Conservation (phyloP, 2,113 vertebrate genomes). For the Stigmatopora nigra region DNA sequence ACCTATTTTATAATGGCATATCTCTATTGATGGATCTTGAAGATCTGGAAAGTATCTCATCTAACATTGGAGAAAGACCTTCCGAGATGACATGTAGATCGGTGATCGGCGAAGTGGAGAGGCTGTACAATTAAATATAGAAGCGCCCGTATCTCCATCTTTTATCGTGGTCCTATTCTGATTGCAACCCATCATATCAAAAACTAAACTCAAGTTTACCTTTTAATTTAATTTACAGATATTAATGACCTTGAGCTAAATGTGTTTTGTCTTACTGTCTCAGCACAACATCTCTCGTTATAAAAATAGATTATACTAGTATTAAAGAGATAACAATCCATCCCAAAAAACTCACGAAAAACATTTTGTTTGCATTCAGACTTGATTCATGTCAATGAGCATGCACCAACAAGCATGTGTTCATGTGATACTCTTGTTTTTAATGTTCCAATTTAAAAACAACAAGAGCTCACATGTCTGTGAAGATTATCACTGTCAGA, state of each 20-base stretch:
- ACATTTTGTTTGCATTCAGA: constrained; percentile 31
- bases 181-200: neutral
- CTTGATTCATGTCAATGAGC: constrained; percentile 9
- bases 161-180: too few species aligned
- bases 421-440: constrained; percentile 20
- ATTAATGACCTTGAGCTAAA: constrained; percentile 2
- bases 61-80: too few species aligned
- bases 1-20: too few species aligned
- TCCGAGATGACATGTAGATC: too few species aligned
- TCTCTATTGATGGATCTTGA: too few species aligned
- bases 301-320: constrained; percentile 42
- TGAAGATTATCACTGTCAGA: constrained; percentile 30
- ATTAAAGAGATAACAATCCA: constrained; percentile 36
- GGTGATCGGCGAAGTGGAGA: too few species aligned
- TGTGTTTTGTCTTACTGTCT: constrained; percentile 16
- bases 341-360: constrained; percentile 23
- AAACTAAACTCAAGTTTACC: too few species aligned
- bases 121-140: too few species aligned
- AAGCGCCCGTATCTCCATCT: too few species aligned
- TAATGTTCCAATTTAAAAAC: constrained; percentile 30
- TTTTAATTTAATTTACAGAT: neutral
- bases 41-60: too few species aligned
- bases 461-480: constrained; percentile 34
- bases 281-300: constrained; percentile 41
- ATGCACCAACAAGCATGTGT: constrained; percentile 16